Base-by-base conservation (phyloP, 2,888 invertebrate genomes). In the Myathropa florea region DNA sequence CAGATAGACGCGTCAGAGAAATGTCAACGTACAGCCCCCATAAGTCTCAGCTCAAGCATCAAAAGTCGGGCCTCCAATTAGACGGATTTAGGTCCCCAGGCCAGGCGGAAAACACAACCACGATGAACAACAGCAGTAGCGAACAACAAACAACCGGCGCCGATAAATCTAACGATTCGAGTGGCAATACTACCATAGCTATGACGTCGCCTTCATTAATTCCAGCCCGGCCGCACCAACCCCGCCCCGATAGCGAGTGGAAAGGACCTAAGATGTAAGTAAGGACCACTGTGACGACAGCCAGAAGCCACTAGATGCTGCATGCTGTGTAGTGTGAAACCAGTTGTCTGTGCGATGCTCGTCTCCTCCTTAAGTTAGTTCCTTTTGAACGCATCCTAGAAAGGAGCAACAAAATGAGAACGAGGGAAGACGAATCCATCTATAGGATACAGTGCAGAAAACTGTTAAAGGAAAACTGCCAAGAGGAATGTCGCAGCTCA, bases 261-360 rank as follows among this genome's bases (percentile, higher is more conserved):
- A 91, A 90, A 89, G 92, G 92, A 88, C 92, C 92, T 71, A 91
- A 90, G 89, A 90, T 91, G 92, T 92, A 90, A 92, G 92, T 91
- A 88, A 55, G 53, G 55, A 63, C 46, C n/a, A 79, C 26, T 46
- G 57, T 26, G 75, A 59, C 59, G 61, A 76, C 60, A 61, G 23
- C n/a, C 33, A 75, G 18, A 60, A 79, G 65, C 72, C 59, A 61
- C 46, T 53, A 33, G 53, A 70, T 83, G 75, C 57, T 36, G 73
- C 64, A 14, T 59, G 39, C 26, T 39, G 71, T 30, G 53, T 57
- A 71, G 83, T 83, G 83, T 59, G 67, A 83, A 78, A 36, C 67
- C 55, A 80, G 73, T 80, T 73, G 73, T 73, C 68, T 80, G 55
- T 61, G 67, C 71, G 67, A 83, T 67, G 65, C 72, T 78, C 7